Conservation (phyloP, 2,113 vertebrate genomes). For the Clarias batrachus region DNA sequence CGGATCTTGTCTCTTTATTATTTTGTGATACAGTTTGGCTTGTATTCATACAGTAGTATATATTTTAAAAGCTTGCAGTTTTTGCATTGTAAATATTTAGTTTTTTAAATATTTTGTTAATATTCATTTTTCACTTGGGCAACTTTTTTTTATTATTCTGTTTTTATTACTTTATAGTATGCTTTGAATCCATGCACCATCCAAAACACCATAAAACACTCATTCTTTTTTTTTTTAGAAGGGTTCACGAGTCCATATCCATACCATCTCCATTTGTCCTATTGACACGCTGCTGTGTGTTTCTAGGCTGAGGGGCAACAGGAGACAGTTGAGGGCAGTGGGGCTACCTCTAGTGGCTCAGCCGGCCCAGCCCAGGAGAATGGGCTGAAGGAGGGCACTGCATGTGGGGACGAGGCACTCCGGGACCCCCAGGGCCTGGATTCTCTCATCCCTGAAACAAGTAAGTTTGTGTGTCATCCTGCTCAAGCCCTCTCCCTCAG, state of each 20-base stretch:
- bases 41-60: not conserved
- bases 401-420: constrained; percentile 73
- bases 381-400: constrained; percentile 75
- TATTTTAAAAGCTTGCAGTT: not conserved
- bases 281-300: constrained; percentile 73
- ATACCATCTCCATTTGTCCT: constrained; percentile 44
- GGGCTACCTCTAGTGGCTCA: constrained; percentile 69
- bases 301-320: constrained; percentile 82
- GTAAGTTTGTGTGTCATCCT: constrained; percentile 74
- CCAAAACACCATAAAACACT: not conserved
- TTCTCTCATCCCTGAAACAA: constrained; percentile 92
- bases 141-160: not conserved
- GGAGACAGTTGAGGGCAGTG: constrained; percentile 73
- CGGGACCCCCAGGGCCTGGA: constrained; percentile 85
- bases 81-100: not conserved
- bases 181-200: constrained; percentile 11
- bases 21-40: not conserved
- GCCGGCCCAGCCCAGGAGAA: constrained; percentile 75
- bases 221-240: not conserved
- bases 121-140: not conserved
- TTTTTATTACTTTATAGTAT: not conserved
- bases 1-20: not conserved
- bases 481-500: not conserved
- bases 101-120: not conserved
- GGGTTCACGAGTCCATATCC: constrained; percentile 12